A percentile compares a stretch with the other conserved stretches of the same genome.
Conservation (phyloP, 2,113 vertebrate genomes). For the Nipponia nippon region DNA sequence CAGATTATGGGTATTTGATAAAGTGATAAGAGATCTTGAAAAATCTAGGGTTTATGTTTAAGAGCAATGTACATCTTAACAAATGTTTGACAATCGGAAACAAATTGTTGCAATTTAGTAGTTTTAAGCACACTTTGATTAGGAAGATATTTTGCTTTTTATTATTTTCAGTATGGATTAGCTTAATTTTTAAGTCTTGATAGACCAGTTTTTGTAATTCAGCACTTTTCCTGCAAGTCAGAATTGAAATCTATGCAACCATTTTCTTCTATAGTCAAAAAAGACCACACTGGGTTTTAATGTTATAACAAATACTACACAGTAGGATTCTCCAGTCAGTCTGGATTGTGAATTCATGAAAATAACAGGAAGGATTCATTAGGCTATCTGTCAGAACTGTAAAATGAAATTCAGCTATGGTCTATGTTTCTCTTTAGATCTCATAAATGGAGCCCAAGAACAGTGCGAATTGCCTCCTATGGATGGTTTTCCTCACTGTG, state of each 20-base stretch:
- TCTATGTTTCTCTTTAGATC: conserved; percentile 76
- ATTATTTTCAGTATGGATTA: neutral
- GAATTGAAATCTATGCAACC: neutral
- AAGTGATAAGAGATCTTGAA: neutral
- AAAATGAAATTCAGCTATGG: neutral
- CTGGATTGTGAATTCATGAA: neutral
- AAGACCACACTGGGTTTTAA: neutral
- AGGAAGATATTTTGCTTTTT: neutral
- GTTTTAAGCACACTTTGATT: neutral
- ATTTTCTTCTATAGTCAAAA: neutral
- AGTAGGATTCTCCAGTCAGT: neutral
- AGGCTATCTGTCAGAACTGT: neutral
- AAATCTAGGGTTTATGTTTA: neutral
- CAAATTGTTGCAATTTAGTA: neutral
- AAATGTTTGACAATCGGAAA: neutral
- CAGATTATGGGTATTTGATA: neutral
- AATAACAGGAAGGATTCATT: neutral
- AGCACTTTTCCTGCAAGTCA: neutral
- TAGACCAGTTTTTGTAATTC: neutral
- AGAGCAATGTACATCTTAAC: neutral
- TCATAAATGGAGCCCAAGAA: conserved; percentile 97
- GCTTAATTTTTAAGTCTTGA: neutral
- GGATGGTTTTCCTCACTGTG: conserved; percentile 98
- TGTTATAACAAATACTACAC: neutral
- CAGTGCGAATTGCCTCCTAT: conserved; percentile 95